Conservation (phyloP, 2,113 vertebrate species). For the Syrmaticus mikado region DNA sequence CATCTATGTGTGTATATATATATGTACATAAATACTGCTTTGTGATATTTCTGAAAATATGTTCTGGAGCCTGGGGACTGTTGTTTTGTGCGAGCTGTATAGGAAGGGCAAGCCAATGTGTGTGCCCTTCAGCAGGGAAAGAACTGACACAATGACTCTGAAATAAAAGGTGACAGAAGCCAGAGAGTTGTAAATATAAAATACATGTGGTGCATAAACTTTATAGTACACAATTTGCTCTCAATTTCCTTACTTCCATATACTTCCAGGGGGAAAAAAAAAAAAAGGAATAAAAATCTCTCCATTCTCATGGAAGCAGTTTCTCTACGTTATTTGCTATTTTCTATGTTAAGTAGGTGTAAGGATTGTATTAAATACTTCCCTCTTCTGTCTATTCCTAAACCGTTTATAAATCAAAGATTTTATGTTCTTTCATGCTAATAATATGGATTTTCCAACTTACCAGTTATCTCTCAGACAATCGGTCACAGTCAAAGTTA, state of each 20-base stretch:
- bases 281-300: not conserved
- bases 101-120: not conserved
- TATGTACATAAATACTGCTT: not conserved
- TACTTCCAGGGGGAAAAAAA: not conserved
- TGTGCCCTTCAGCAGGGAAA: not conserved
- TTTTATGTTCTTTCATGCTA: not conserved
- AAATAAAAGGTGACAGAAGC: conserved; percentile 22
- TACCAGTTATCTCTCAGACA: not conserved
- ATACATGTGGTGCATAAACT: not conserved
- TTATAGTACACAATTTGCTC: not conserved
- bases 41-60: not conserved
- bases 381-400: not conserved
- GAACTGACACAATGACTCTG: not conserved
- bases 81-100: not conserved
- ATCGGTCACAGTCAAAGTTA: not conserved
- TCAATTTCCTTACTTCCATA: not conserved
- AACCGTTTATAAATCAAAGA: not conserved
- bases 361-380: not conserved
- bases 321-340: not conserved
- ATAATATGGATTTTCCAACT: not conserved
- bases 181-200: not conserved
- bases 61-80: not conserved
- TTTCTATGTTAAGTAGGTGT: not conserved
- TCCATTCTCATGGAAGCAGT: not conserved
- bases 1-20: not conserved